phyloP scores from a whole-genome alignment of 2,113 vertebrate genomes.

The Potamarius usumacintae region DNA sequence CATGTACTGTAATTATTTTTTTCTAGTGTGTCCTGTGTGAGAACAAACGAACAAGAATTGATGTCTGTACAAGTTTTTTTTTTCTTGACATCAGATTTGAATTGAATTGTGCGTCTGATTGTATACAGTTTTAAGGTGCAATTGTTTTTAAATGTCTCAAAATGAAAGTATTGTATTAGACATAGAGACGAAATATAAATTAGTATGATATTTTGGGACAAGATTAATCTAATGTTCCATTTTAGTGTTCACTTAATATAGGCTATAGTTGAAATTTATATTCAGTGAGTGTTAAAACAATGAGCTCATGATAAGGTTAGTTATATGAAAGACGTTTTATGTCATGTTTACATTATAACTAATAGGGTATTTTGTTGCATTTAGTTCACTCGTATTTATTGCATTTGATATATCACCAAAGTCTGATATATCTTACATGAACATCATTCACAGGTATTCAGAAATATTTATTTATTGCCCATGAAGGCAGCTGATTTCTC shows the following conservation, averaged over 20 bases:
- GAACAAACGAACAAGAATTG: constrained; percentile 23
- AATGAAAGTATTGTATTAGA: constrained; percentile 47
- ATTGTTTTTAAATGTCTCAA: constrained; percentile 49
- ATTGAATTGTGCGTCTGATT: constrained; percentile 39
- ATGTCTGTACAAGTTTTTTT: constrained; percentile 48
- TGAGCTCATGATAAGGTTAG: constrained; percentile 43
- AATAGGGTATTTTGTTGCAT: constrained; percentile 36
- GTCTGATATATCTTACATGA: constrained; percentile 48
- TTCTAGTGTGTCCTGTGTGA: constrained; percentile 41
- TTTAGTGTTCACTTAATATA: constrained; percentile 45
- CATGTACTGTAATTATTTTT: constrained; percentile 56
- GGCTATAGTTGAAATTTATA: constrained; percentile 48
- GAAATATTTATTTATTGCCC: constrained; percentile 50
- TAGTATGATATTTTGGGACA: constrained; percentile 45
- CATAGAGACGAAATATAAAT: constrained; percentile 41
- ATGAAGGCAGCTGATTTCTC: constrained; percentile 55
- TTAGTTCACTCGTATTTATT: constrained; percentile 45
- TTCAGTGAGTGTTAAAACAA: constrained; percentile 42
- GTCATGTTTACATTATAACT: constrained; percentile 56
- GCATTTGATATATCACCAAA: constrained; percentile 46
- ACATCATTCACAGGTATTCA: constrained; percentile 43
- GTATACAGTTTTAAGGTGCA: constrained; percentile 45
- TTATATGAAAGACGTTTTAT: constrained; percentile 45
- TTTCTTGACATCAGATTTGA: constrained; percentile 43
- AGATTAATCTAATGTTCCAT: constrained; percentile 27